Percentiles rank a stretch among this genome's conserved stretches.
phyloP scores from a whole-genome alignment of 2,113 vertebrate genomes.

The Etia nguti region DNA sequence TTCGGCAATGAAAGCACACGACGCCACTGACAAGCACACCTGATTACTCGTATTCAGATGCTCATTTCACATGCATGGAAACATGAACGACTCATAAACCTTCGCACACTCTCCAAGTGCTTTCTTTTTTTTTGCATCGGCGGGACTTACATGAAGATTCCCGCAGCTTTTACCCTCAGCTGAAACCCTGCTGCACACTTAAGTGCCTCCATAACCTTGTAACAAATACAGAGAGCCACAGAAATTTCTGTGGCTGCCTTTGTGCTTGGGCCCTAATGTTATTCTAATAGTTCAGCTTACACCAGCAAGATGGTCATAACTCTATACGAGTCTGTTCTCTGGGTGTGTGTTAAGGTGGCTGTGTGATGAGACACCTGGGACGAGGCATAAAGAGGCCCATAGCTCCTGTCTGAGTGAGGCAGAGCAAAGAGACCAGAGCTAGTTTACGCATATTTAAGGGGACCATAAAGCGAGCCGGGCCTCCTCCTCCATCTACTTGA shows the following conservation, averaged over 20 bases:
- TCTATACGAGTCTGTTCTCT: slow-evolving; percentile 34
- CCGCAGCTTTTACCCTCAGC: background rate
- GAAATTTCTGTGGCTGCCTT: slow-evolving; percentile 28
- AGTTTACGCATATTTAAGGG: slow-evolving; percentile 52
- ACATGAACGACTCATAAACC: background rate
- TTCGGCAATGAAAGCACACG: background rate
- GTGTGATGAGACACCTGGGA: slow-evolving; percentile 64
- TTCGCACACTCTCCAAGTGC: background rate
- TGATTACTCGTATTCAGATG: slow-evolving; percentile 1
- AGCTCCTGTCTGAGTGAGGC: slow-evolving; percentile 27
- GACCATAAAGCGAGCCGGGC: slow-evolving; percentile 37
- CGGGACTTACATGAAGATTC: background rate
- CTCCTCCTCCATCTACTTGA: slow-evolving; percentile 43
- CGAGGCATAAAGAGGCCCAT: slow-evolving; percentile 47
- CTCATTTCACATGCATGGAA: background rate
- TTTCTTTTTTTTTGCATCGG: background rate
- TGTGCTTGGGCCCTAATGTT: slow-evolving; percentile 41
- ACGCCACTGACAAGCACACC: background rate
- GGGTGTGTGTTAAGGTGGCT: slow-evolving; percentile 44
- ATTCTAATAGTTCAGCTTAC: slow-evolving; percentile 58
- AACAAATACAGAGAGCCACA: slow-evolving; percentile 5
- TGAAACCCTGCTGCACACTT: background rate
- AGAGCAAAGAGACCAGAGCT: slow-evolving; percentile 27
- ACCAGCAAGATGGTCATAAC: slow-evolving; percentile 48
- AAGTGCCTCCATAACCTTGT: slow-evolving; percentile 24